Evolutionary conservation across 2,888 invertebrate genomes (phyloP).

Genomic region (Holacanthella duospinosa): DNA sequence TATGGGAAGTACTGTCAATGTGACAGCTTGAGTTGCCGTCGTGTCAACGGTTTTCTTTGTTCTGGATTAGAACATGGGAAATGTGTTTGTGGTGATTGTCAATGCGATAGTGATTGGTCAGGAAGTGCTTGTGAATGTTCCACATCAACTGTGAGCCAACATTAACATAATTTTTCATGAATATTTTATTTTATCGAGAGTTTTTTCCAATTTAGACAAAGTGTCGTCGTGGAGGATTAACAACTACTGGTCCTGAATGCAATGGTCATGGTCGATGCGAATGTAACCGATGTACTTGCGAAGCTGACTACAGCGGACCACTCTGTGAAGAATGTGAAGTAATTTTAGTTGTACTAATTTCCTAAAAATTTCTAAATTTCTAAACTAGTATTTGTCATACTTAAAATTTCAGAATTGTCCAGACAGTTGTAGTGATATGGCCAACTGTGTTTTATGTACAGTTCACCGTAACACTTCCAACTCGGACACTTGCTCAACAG

Average conservation of each 20-base stretch:
- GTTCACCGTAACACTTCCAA: constrained; percentile 57
- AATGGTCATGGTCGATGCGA: constrained; percentile 79
- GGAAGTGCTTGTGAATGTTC: constrained; percentile 55
- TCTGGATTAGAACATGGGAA: constrained; percentile 52
- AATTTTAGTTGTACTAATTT: constrained; percentile 42
- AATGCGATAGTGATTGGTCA: constrained; percentile 50
- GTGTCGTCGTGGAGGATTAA: too few relatives aligned
- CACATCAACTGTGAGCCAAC: constrained; percentile 42
- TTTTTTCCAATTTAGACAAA: background rate
- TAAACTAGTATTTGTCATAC: background rate
- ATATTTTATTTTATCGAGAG: background rate
- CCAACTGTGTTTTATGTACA: constrained; percentile 87
- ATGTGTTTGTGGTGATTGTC: constrained; percentile 56
- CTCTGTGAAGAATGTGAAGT: constrained; percentile 91
- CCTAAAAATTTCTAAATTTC: too few relatives aligned
- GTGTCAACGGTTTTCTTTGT: constrained; percentile 46
- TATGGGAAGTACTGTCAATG: constrained; percentile 65
- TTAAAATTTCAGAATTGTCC: constrained; percentile 61
- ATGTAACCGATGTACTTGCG: constrained; percentile 81
- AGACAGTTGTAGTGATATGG: constrained; percentile 79
- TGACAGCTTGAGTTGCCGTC: constrained; percentile 60
- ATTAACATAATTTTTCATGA: background rate
- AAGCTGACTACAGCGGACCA: constrained; percentile 65
- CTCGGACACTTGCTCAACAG: constrained; percentile 43
- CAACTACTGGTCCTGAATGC: constrained; percentile 40